Evolutionary conservation across 2,797 vertebrate species (phyloP).

Genomic region (Pterois miles): DNA sequence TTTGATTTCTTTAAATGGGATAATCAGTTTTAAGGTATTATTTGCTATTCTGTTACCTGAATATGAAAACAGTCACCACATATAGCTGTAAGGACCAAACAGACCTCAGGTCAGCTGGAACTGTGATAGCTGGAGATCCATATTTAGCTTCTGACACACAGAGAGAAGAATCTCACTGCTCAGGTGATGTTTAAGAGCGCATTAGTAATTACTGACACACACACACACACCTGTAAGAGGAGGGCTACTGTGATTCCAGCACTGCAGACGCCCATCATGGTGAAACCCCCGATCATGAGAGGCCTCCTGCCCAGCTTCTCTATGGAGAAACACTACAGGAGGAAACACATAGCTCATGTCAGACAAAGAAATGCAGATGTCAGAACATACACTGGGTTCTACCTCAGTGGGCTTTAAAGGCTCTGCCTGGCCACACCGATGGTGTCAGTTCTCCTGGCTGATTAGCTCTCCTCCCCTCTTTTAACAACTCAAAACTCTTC

Average conservation of each 20-base stretch:
- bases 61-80: no score
- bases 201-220: no score
- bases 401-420: not conserved
- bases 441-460: not conserved
- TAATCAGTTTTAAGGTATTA: not conserved
- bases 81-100: not conserved
- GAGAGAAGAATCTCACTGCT: no score
- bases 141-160: not conserved
- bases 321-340: constrained; percentile 89
- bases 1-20: not conserved
- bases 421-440: not conserved
- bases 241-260: constrained; percentile 88
- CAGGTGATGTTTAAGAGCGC: no score
- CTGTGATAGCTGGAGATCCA: not conserved
- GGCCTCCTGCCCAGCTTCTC: constrained; percentile 90
- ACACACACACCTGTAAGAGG: constrained; percentile 86
- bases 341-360: constrained; percentile 1
- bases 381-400: not conserved
- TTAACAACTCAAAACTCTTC: not conserved
- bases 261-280: constrained; percentile 89
- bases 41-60: not conserved
- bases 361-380: not conserved
- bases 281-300: constrained; percentile 89
- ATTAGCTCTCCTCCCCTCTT: not conserved
- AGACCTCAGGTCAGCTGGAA: no score